Evolutionary conservation across 2,888 invertebrate genomes (phyloP).

Genomic region (Lordiphosa fenestrarum): DNA sequence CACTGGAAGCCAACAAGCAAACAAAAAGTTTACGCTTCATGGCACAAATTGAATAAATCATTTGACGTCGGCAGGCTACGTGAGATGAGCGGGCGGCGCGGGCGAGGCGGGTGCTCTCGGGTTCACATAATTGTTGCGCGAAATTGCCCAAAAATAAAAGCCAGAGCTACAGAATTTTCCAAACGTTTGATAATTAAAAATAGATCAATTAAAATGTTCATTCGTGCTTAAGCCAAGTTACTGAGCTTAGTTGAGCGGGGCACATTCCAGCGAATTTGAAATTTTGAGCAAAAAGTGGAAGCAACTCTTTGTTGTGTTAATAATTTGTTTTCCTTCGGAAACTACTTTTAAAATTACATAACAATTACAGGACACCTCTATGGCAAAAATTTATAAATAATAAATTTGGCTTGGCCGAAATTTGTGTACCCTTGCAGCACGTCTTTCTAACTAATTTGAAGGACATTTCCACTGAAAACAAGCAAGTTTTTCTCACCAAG

Average conservation of each 20-base stretch:
- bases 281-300: too few relatives aligned
- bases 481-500: too few relatives aligned
- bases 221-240: not conserved
- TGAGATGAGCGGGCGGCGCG: conserved; percentile 14
- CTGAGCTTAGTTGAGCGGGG: not conserved
- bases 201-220: conserved; percentile 32
- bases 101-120: conserved; percentile 23
- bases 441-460: too few relatives aligned
- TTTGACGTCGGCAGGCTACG: conserved; percentile 43
- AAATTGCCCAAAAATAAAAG: conserved; percentile 44
- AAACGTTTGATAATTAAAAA: conserved; percentile 31
- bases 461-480: too few relatives aligned
- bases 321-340: too few relatives aligned
- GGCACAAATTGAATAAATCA: conserved; percentile 72
- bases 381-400: too few relatives aligned
- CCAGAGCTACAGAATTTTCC: conserved; percentile 11
- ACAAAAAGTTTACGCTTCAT: conserved; percentile 70
- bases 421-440: too few relatives aligned
- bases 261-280: not conserved
- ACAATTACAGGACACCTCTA: too few relatives aligned
- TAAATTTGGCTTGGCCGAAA: too few relatives aligned
- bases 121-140: conserved; percentile 55
- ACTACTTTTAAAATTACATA: too few relatives aligned
- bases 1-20: conserved; percentile 39
- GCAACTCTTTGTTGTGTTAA: too few relatives aligned